A percentile compares a stretch with the other conserved stretches of the same genome.
These are phyloP conservation scores for Cyanoramphus novaezelandiae DNA, from an alignment of 2,113 vertebrate genomes.

Conservation along the genomic window DNA sequence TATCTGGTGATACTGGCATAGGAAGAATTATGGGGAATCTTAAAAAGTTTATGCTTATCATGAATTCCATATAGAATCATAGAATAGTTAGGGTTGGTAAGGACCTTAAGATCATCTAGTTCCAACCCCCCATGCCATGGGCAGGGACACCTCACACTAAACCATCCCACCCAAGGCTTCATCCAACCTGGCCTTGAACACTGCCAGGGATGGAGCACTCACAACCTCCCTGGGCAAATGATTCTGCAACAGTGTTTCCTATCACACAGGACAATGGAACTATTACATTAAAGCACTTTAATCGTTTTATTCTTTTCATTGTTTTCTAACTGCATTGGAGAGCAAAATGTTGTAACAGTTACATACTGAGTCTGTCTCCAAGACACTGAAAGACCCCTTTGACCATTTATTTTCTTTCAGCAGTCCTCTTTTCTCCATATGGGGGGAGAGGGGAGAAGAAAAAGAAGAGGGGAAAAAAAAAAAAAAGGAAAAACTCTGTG, in stretches of 20 bases:
- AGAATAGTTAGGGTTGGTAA: too few species aligned
- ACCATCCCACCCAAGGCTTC: too few species aligned
- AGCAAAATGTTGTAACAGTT: not conserved
- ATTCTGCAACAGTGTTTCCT: not conserved
- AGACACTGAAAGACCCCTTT: not conserved
- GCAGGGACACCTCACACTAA: too few species aligned
- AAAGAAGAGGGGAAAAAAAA: not conserved
- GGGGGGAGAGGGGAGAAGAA: not conserved
- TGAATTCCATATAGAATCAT: not conserved
- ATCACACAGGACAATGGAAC: not conserved
- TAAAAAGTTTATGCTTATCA: not conserved
- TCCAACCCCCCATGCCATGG: too few species aligned
- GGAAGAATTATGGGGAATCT: not conserved
- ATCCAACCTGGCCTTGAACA: too few species aligned
- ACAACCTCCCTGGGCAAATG: too few species aligned
- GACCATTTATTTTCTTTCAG: not conserved
- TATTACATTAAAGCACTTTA: not conserved
- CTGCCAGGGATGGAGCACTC: too few species aligned
- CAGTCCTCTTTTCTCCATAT: not conserved
- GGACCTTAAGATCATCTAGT: too few species aligned
- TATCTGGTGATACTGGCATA: not conserved
- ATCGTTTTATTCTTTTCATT: not conserved
- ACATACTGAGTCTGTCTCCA: not conserved
- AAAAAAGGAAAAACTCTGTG: rapidly evolving
- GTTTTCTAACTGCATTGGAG: not conserved